These are phyloP conservation scores for Engraulis encrasicolus DNA, from an alignment of 2,113 vertebrate species.

Conservation along the genomic window DNA sequence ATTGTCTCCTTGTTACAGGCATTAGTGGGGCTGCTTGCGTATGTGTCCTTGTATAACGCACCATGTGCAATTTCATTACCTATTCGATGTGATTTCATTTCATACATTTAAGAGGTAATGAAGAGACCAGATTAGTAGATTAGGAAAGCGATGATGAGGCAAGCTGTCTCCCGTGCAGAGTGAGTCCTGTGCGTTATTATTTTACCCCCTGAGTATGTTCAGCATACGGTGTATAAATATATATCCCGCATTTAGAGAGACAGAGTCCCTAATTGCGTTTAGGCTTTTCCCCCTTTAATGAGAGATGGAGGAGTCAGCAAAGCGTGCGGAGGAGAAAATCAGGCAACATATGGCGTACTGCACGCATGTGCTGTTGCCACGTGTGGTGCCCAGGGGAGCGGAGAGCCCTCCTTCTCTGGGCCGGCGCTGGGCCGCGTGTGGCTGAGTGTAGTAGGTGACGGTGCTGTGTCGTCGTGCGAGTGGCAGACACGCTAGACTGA, in stretches of 20 bases:
- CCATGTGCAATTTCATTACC: background rate
- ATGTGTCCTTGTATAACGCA: too few species aligned
- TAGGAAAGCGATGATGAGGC: background rate
- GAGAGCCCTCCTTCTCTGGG: constrained; percentile 20
- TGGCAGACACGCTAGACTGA: constrained; percentile 33
- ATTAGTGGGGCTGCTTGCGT: too few species aligned
- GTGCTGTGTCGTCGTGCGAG: constrained; percentile 1
- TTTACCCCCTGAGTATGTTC: constrained; percentile 11
- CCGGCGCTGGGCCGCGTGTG: constrained; percentile 27
- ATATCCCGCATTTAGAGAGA: background rate
- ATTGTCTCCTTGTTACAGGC: too few species aligned
- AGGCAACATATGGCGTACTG: constrained; percentile 42
- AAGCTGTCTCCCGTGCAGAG: background rate
- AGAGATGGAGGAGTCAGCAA: constrained; percentile 38
- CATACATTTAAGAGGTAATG: background rate
- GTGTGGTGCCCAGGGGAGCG: constrained; percentile 24
- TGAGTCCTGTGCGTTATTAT: constrained; percentile 20
- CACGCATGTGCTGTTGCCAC: constrained; percentile 28
- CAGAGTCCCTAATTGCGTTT: background rate
- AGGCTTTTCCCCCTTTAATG: constrained; percentile 19
- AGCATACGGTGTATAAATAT: too few species aligned
- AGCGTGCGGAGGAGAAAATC: constrained; percentile 46
- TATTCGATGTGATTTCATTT: background rate
- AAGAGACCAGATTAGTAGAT: background rate
- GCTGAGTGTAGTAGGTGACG: too few species aligned